Evolutionary conservation across 2,113 vertebrate genomes (phyloP).

Genomic region (Onychostruthus taczanowskii): DNA sequence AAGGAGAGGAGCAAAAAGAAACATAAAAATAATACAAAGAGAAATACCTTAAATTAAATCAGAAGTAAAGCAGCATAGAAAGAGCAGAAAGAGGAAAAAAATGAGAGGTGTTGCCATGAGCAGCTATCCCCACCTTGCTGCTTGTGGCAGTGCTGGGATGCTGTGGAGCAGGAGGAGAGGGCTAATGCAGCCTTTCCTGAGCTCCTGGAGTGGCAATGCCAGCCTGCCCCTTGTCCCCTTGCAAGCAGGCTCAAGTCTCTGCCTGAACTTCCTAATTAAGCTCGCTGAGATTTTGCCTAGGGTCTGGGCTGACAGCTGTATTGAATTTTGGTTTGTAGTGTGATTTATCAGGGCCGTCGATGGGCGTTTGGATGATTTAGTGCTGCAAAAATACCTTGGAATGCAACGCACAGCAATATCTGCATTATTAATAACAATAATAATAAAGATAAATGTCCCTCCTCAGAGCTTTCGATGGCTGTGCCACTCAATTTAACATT

Average conservation of each 20-base stretch:
- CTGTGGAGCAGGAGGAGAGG: background rate
- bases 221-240: background rate
- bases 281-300: constrained; percentile 21
- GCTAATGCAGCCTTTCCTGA: background rate
- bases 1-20: background rate
- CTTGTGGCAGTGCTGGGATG: background rate
- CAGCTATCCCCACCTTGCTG: background rate
- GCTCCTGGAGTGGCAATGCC: constrained; percentile 23
- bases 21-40: background rate
- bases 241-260: background rate
- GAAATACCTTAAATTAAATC: background rate
- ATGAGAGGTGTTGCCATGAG: background rate
- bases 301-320: constrained; percentile 74
- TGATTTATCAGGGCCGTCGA: constrained; percentile 75
- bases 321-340: constrained; percentile 71
- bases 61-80: background rate
- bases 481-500: constrained; percentile 85
- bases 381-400: constrained; percentile 72
- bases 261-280: constrained; percentile 63
- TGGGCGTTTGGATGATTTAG: constrained; percentile 74
- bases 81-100: background rate
- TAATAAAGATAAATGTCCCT: constrained; percentile 82
- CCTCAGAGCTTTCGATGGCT: constrained; percentile 74
- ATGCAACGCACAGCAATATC: constrained; percentile 75
- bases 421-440: constrained; percentile 78